Percentiles rank a stretch among this genome's conserved stretches.
These are phyloP conservation scores for Cyanoramphus novaezelandiae DNA, from an alignment of 2,113 vertebrate species.

Conservation along the genomic window DNA sequence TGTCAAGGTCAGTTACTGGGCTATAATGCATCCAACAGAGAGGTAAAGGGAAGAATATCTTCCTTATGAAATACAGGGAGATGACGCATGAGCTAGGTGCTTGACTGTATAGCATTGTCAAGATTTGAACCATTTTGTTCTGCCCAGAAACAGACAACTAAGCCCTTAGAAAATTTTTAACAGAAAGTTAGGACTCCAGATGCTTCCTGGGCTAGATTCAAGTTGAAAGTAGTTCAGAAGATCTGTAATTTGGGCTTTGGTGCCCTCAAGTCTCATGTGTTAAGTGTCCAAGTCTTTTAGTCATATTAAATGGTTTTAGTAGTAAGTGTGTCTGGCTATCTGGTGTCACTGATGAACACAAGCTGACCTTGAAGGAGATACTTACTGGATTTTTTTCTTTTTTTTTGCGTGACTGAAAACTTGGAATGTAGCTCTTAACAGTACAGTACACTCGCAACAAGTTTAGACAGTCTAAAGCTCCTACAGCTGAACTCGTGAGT, in stretches of 20 bases:
- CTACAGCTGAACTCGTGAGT: neutral
- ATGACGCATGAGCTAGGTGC: neutral
- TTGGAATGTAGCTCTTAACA: constrained; percentile 32
- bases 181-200: neutral
- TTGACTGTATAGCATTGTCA: neutral
- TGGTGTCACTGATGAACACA: constrained; percentile 15
- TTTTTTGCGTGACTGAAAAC: constrained; percentile 19
- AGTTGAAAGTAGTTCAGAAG: neutral
- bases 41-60: neutral
- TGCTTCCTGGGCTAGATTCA: neutral
- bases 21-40: neutral
- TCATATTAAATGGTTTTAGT: neutral
- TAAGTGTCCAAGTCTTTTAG: neutral
- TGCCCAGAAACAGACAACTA: neutral
- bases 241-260: neutral
- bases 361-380: constrained; percentile 43
- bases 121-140: neutral
- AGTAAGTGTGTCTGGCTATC: neutral
- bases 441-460: constrained; percentile 12
- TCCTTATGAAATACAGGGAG: neutral
- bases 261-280: neutral
- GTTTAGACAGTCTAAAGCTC: constrained; percentile 43
- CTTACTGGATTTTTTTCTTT: neutral
- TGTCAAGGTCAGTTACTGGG: neutral
- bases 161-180: neutral